Percentiles rank a stretch among this genome's conserved stretches.
These are phyloP conservation scores for Prionailurus viverrinus DNA, from an alignment of 2,113 vertebrate species.

Conservation along the genomic window DNA sequence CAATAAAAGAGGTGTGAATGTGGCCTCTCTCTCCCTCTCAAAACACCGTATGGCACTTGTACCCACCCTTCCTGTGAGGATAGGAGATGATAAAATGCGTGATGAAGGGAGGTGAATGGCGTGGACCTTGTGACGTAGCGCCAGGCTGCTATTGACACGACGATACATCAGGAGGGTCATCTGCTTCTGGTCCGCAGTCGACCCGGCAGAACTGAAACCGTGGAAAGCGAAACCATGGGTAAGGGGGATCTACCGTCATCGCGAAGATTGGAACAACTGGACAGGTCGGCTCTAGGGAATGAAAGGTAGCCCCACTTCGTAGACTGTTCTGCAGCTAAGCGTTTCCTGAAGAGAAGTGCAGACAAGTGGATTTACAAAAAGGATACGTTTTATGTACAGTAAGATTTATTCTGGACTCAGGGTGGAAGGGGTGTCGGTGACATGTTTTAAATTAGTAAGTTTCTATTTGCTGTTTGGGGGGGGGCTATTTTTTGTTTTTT, in stretches of 20 bases:
- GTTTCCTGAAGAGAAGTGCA: neutral
- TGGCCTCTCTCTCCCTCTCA: neutral
- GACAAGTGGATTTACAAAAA: neutral
- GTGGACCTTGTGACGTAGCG: neutral
- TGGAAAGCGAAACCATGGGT: neutral
- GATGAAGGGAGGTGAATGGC: neutral
- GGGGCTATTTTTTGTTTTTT: neutral
- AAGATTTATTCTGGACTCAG: neutral
- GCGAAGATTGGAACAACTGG: neutral
- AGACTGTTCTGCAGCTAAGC: neutral
- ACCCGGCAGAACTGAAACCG: neutral
- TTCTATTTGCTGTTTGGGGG: neutral
- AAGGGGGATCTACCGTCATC: neutral
- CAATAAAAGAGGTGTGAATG: neutral
- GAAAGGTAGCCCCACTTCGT: neutral
- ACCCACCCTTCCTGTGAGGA: neutral
- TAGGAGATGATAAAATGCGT: neutral
- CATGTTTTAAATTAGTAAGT: neutral
- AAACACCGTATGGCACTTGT: neutral
- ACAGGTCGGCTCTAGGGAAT: neutral
- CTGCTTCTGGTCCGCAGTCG: neutral
- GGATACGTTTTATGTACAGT: rapidly evolving
- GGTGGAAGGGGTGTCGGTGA: neutral
- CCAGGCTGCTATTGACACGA: neutral
- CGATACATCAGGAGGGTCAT: neutral